Evolutionary conservation across 2,113 vertebrate genomes (phyloP).

Genomic region (Lontra canadensis): DNA sequence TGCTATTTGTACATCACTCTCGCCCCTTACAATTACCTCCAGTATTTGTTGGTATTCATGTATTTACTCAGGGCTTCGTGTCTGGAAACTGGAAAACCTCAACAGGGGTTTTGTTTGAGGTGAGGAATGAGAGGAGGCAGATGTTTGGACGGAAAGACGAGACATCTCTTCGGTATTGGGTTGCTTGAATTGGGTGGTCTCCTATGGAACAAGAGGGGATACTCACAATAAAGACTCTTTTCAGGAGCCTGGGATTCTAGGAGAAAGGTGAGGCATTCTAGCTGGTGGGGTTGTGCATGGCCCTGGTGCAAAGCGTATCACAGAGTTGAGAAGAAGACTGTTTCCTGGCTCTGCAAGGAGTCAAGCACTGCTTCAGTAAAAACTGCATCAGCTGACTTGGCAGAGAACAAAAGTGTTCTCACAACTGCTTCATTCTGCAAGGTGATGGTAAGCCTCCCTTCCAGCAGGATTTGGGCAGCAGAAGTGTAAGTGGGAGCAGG

Average conservation of each 20-base stretch:
- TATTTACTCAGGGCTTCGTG: neutral
- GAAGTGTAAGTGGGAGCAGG: neutral
- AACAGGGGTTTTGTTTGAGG: neutral
- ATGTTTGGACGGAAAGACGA: neutral
- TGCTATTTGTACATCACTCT: neutral
- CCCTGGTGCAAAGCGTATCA: rapidly evolving
- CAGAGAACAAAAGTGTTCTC: neutral
- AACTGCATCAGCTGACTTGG: neutral
- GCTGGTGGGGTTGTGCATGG: neutral
- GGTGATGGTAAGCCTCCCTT: rapidly evolving
- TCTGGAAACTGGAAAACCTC: neutral
- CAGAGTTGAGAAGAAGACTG: neutral
- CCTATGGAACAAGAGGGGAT: neutral
- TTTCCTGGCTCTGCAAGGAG: too few species aligned
- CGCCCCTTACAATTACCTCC: neutral
- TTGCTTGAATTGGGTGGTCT: neutral
- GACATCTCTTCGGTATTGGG: neutral
- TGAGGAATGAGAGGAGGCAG: neutral
- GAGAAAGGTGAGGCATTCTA: neutral
- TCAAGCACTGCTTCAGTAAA: too few species aligned
- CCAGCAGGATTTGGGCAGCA: neutral
- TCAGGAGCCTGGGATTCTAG: neutral
- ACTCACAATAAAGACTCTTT: neutral
- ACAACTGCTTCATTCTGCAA: rapidly evolving
- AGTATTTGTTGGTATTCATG: neutral